A percentile compares a stretch with the other conserved stretches of the same genome.
Conservation (phyloP, 2,888 invertebrate genomes). For the Venusia cambrica region DNA sequence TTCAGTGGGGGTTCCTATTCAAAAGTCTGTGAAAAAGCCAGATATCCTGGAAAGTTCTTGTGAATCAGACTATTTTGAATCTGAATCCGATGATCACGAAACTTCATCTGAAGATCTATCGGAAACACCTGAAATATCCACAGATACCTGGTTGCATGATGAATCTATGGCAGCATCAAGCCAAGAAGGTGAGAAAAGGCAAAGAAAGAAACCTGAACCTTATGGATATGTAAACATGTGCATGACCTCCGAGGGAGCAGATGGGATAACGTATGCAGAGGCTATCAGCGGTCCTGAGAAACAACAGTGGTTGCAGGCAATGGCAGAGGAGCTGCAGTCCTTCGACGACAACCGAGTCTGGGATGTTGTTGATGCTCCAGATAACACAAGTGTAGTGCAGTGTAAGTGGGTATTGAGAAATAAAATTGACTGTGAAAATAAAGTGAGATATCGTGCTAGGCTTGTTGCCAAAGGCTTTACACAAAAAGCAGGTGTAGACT, state of each 20-base stretch:
- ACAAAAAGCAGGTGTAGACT: conserved; percentile 20
- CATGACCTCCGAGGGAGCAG: neutral
- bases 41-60: too few relatives aligned
- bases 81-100: too few relatives aligned
- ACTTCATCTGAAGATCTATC: too few relatives aligned
- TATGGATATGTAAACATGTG: conserved; percentile 8
- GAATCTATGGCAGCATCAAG: too few relatives aligned
- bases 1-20: too few relatives aligned
- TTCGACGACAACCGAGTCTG: too few relatives aligned
- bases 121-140: too few relatives aligned
- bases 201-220: neutral
- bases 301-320: conserved; percentile 1
- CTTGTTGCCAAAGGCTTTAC: conserved; percentile 21
- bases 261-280: conserved; percentile 3
- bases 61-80: too few relatives aligned
- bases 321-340: neutral
- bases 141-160: too few relatives aligned
- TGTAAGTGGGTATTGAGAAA: neutral
- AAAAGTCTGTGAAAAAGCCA: too few relatives aligned
- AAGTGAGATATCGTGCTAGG: neutral
- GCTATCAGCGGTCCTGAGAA: conserved; percentile 1
- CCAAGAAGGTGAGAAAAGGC: neutral
- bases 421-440: neutral
- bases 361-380: too few relatives aligned
- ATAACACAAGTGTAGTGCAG: too few relatives aligned